Evolutionary conservation across 2,797 vertebrate genomes (phyloP), one percentile per base, ranked within the genome.

Genomic region (Neosilurus mollespiculum): DNA sequence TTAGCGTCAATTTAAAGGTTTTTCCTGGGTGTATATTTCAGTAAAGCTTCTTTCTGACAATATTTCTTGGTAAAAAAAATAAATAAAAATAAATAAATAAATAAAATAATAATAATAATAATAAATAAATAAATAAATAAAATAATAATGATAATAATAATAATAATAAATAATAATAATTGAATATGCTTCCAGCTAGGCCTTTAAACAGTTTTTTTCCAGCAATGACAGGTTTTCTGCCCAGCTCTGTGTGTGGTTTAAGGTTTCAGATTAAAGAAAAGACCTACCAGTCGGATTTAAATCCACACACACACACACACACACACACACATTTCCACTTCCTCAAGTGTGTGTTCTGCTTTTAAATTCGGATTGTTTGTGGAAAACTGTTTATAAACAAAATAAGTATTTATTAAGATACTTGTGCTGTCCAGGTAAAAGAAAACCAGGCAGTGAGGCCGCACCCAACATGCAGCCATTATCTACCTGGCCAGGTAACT

Each of bases 391-490:
- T 9, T 20, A 18, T 43, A 43, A 34, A 6, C 7, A 34, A 65
- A 34, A 34, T 5, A 7, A 69, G 18, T 9, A 43, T 20, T 43
- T 43, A 22, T 9, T 69, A 37, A 69, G 18, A 37, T 16, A 67
- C 1, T 43, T 10, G 11, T 43, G 18, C 62, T 26, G n/a, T 24
- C 1, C 12, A 24, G 4, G 14, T 22, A n/a, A n/a, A 24, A 76
- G 58, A 24, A 78, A 26, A 26, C 1, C 10, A 5, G 43, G 20
- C 53, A 59, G 83, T 18, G 26, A 81, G 58, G 30, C 83, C 83
- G 65, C 83, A 14, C 83, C 83, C 83, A 85, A 10, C 54, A 62
- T 9, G 30, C 49, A 0, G 14, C 15, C 7, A 34, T 30, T n/a
- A 58, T 12, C 59, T 16, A 78, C 75, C 58, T 62, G 77, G 9